Evolutionary conservation across 1,140 invertebrate genomes (phyloP).

Genomic region (Caenorhabditis briggsae): DNA sequence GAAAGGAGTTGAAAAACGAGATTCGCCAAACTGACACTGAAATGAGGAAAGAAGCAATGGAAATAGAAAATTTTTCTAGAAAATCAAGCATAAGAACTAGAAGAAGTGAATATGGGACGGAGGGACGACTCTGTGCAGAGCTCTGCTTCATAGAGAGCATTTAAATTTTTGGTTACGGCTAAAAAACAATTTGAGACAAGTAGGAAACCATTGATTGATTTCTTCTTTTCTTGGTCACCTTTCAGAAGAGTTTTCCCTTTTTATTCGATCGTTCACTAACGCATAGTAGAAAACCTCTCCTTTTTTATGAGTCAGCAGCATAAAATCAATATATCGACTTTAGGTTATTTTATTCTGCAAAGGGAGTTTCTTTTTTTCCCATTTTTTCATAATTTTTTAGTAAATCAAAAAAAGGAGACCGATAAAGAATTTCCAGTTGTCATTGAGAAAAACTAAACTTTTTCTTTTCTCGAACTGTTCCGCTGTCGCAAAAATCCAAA

Average conservation of each 20-base stretch:
- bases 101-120: no score
- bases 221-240: no score
- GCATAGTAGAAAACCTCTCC: background rate
- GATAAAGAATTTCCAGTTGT: background rate
- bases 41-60: background rate
- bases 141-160: no score
- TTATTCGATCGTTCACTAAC: background rate
- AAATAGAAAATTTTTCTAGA: background rate
- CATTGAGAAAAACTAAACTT: background rate
- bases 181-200: no score
- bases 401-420: no score
- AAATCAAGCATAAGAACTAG: background rate
- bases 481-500: background rate
- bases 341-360: background rate
- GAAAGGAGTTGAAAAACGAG: background rate
- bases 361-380: no score
- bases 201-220: no score
- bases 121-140: no score
- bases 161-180: no score
- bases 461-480: background rate
- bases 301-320: background rate
- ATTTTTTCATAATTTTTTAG: no score
- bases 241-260: no score
- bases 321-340: slow-evolving; percentile 53
- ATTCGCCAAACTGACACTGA: background rate